Base-by-base conservation (phyloP, 2,888 invertebrate species). In the Caenorhabditis imperialis region DNA sequence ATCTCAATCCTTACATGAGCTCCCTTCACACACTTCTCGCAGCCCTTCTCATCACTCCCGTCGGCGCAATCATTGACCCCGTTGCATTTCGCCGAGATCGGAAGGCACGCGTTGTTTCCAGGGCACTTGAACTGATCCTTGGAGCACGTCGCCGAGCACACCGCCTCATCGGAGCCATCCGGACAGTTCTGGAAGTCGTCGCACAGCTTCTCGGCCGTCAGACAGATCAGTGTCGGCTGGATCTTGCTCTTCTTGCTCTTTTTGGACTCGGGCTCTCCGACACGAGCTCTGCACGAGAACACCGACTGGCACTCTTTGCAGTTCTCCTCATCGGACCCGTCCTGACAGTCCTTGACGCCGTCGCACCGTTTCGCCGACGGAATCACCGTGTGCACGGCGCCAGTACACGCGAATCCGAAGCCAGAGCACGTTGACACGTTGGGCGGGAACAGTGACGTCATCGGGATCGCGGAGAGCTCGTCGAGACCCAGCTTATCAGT, bases 361-460 rank as follows among this genome's bases (percentile, higher is more conserved):
- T 85, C 83, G 58, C 85, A 85, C 10, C 84, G 62, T 35, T 72
- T 60, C 35, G 76, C 62, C 2, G 80, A 78, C 10, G 77, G 58
- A 40, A 81, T 77, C 12, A 81, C 53, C 25, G 63, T 58, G 35
- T 67, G 57, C 50, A 85, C 84, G 12, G 76, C 54, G 18, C 65
- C 69, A 5, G 78, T 77, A 54, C 85, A 85, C 7, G 78, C 63
- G 74, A 86, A 85, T 25, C 85, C 85, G 51, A 81, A 84, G 12
- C 82, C 84, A 18, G 62, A 54, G 65, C 85, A 85, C 27, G 75
- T 77, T 10, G 73, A 77, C 27, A 85, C 75, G 53, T 84, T 84
- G 20, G 78, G 75, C 20, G 85, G 85, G 60, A 84, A 74, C 12
- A 77, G 20, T 4, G 78, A 48, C 3, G 67, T 38, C 65, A 81